Conservation (phyloP, 30 jellyfish, hydroid and myxozoan species). For the Hydractinia symbiolongicarpus region DNA sequence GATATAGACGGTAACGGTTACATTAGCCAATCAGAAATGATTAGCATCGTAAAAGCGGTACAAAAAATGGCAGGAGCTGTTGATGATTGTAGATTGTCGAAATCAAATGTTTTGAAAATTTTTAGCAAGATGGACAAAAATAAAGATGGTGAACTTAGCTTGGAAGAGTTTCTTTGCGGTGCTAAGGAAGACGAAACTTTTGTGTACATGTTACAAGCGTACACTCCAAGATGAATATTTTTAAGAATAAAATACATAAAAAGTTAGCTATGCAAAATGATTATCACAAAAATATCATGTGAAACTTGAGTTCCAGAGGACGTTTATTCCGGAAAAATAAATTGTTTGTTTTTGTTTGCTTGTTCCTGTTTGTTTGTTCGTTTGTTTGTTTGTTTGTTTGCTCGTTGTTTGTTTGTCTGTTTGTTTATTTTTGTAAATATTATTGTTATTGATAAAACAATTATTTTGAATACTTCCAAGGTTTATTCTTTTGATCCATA, state of each 20-base stretch:
- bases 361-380: too few relatives aligned
- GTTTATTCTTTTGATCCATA: too few relatives aligned
- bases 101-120: slow-evolving; percentile 48
- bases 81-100: slow-evolving; percentile 50
- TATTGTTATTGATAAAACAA: too few relatives aligned
- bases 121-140: slow-evolving; percentile 60
- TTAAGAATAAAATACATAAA: background rate
- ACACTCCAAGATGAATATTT: slow-evolving; percentile 17
- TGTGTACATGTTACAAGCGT: slow-evolving; percentile 69
- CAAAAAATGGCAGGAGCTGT: slow-evolving; percentile 81
- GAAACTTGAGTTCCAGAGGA: too few relatives aligned
- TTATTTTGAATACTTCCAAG: too few relatives aligned
- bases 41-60: slow-evolving; percentile 63
- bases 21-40: slow-evolving; percentile 59
- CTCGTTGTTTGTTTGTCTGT: too few relatives aligned
- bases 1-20: slow-evolving; percentile 91
- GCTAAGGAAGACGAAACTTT: slow-evolving; percentile 71
- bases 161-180: slow-evolving; percentile 79
- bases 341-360: too few relatives aligned
- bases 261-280: too few relatives aligned
- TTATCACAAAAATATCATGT: too few relatives aligned
- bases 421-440: too few relatives aligned
- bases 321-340: too few relatives aligned
- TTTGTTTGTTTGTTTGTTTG: too few relatives aligned
- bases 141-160: slow-evolving; percentile 64